These are phyloP conservation scores for Cepaea nemoralis DNA, from an alignment of 1,140 invertebrate genomes.

Conservation along the genomic window DNA sequence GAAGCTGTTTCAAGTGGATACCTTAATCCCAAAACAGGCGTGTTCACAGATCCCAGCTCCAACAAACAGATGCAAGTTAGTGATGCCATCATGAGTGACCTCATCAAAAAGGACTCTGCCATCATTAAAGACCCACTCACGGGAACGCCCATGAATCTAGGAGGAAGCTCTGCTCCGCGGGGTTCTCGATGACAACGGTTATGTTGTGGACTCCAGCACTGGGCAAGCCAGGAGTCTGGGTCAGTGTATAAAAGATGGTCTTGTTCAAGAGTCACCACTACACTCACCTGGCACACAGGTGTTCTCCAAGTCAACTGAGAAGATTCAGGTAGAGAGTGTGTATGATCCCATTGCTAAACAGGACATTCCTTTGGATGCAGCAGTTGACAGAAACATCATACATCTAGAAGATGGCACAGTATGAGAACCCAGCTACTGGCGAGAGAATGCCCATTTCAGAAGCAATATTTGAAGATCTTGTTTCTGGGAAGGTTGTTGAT, in stretches of 20 bases:
- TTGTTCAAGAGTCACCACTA: not conserved
- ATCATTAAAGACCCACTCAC: slow-evolving; percentile 81
- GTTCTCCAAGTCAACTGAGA: slow-evolving; percentile 74
- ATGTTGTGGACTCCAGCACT: not conserved
- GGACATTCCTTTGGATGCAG: slow-evolving; percentile 76
- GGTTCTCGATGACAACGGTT: slow-evolving; percentile 54
- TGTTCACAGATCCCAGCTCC: slow-evolving; percentile 83
- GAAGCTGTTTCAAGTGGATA: slow-evolving; percentile 60
- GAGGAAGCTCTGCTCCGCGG: slow-evolving; percentile 71
- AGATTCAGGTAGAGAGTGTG: slow-evolving; percentile 88
- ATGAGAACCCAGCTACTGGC: not conserved
- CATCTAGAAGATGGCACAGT: slow-evolving; percentile 74
- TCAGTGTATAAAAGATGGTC: slow-evolving; percentile 18
- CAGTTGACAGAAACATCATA: slow-evolving; percentile 56
- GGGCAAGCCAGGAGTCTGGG: slow-evolving; percentile 16
- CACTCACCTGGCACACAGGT: not conserved
- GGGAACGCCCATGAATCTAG: slow-evolving; percentile 86
- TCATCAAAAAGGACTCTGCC: slow-evolving; percentile 69
- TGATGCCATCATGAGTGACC: slow-evolving; percentile 84
- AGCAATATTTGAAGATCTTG: not conserved
- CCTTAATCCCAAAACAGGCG: slow-evolving; percentile 89
- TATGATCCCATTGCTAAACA: slow-evolving; percentile 82
- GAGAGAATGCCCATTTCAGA: not conserved
- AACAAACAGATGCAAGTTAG: slow-evolving; percentile 85
- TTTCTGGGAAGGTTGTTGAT: slow-evolving; percentile 30